Base-by-base conservation (phyloP, 1,140 invertebrate genomes). In the Drosophila lini region DNA sequence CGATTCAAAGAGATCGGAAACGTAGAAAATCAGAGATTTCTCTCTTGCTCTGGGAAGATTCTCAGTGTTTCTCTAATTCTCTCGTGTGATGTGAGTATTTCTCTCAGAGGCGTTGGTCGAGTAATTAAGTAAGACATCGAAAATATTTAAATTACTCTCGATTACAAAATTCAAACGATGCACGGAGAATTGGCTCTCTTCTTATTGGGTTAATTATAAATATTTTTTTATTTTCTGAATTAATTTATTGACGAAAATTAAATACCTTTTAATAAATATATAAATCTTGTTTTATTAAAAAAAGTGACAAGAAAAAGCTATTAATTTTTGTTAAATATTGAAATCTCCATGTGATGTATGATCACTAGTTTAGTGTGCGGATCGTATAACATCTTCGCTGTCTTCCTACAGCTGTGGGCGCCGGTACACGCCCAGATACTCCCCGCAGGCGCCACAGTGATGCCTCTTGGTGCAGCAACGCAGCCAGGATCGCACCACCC, bases 361-460 rank as follows among this genome's bases (percentile, higher is more conserved):
- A 16, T 50, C 25, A 31, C 16, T 34, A 25, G 22, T 10, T 57
- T 0, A 10, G 0, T 48, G 16, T 28, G 38, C 28, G 9, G 3
- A 32, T 31, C 10, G 44, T 32, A 60, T 38, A 34, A 48, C 56
- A 50, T 45, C 52, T 34, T 36, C 25, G 2, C 5, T 15, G 44
- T 1, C 13, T 7, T 19, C n/a, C 50, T 78, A 89, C 7, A 92
- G 78, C 56, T 92, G 88, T 6, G 91, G 91, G 7, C 91, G 68
- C 16, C 91, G 73, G 52, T 88, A 92, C 22, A 90, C 74, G 36
- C 91, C 91, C 63, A 92, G 65, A 56, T 92, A 92, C 56, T 92
- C 91, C 41, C 91, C 91, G n/a, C 91, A 92, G 44, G 82, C 59
- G 15, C 91, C 78, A 41, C 91, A 92, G 60, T 92, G 84, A 45